Evolutionary conservation across 1,140 invertebrate genomes (phyloP).

Genomic region (Dryas iulia): DNA sequence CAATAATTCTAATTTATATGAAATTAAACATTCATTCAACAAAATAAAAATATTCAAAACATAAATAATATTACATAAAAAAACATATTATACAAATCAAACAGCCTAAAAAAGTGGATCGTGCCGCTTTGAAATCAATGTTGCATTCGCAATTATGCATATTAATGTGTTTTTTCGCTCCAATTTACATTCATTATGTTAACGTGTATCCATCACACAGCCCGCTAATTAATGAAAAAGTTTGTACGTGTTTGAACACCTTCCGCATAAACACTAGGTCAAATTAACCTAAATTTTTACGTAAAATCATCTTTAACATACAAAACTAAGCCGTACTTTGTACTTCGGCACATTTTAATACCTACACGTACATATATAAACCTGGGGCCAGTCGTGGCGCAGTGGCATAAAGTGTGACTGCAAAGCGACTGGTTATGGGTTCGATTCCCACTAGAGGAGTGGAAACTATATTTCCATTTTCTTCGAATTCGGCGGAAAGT

Average conservation of each 20-base stretch:
- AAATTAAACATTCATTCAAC: too few relatives aligned
- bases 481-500: too few relatives aligned
- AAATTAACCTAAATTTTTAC: slow-evolving; percentile 6
- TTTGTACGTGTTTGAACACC: slow-evolving; percentile 18
- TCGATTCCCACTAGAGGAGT: too few relatives aligned
- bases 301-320: neutral
- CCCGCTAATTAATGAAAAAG: slow-evolving; percentile 23
- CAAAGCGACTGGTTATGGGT: too few relatives aligned
- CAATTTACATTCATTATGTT: slow-evolving; percentile 27
- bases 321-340: neutral
- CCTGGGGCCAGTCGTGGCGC: too few relatives aligned
- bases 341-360: neutral
- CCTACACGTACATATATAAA: neutral
- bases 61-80: neutral
- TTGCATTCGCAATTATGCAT: slow-evolving; percentile 11
- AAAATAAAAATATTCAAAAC: neutral
- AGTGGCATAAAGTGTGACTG: too few relatives aligned
- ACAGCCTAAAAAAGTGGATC: slow-evolving; percentile 2
- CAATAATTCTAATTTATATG: too few relatives aligned
- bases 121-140: neutral
- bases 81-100: neutral
- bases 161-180: slow-evolving; percentile 22
- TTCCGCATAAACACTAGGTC: slow-evolving; percentile 22
- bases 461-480: too few relatives aligned
- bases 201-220: slow-evolving; percentile 13